Percentiles rank a stretch among this genome's conserved stretches.
Conservation (phyloP, 2,797 vertebrate genomes). For the Macrochelys suwanniensis region DNA sequence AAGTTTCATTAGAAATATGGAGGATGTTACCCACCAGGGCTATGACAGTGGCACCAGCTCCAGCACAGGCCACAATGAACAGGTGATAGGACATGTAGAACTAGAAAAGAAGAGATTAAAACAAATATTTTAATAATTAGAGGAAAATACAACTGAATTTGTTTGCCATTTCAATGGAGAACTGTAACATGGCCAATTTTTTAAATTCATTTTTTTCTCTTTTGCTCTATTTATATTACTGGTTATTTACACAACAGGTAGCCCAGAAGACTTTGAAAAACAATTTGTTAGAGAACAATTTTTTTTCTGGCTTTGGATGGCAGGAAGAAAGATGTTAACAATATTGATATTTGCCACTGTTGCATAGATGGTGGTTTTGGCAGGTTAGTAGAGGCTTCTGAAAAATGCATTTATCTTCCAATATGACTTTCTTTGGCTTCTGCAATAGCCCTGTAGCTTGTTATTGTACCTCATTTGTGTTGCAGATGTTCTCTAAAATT, state of each 20-base stretch:
- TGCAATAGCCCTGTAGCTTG: neutral
- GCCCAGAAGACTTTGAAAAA: neutral
- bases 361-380: neutral
- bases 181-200: neutral
- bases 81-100: slow-evolving; percentile 99
- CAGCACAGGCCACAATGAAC: slow-evolving; percentile 98
- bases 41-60: slow-evolving; percentile 97
- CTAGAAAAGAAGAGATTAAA: slow-evolving; percentile 80
- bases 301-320: neutral
- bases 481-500: slow-evolving; percentile 91
- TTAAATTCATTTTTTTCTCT: neutral
- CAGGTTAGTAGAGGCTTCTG: neutral
- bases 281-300: neutral
- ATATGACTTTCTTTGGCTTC: neutral
- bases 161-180: neutral
- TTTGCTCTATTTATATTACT: neutral
- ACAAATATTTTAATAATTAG: neutral
- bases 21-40: slow-evolving; percentile 92
- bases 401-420: neutral
- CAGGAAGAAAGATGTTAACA: neutral
- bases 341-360: neutral
- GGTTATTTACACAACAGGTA: neutral
- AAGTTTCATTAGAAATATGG: neutral
- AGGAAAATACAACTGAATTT: neutral
- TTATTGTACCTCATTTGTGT: slow-evolving; percentile 90